Percentiles rank a stretch among this genome's conserved stretches.
These are phyloP conservation scores for Malurus elegans DNA, from an alignment of 2,113 vertebrate genomes.

Conservation along the genomic window DNA sequence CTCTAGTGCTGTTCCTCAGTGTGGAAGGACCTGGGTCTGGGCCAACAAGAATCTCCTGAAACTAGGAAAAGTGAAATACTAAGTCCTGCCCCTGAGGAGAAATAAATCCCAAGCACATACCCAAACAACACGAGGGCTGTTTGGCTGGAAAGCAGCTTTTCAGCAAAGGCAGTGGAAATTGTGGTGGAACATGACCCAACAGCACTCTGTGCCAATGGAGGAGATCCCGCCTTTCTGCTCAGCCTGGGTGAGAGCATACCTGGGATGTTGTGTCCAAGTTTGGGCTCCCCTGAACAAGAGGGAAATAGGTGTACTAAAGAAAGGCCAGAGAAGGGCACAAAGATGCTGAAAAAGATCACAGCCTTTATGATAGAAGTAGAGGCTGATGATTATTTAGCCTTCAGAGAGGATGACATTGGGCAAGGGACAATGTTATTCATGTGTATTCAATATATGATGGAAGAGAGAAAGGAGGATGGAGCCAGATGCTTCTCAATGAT, in stretches of 20 bases:
- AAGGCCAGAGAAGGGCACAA: background rate
- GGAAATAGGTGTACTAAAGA: background rate
- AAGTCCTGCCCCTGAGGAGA: background rate
- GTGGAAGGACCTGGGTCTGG: background rate
- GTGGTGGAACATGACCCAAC: background rate
- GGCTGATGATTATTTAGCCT: background rate
- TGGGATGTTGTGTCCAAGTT: background rate
- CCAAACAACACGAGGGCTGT: background rate
- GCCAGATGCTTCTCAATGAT: background rate
- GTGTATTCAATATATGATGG: background rate
- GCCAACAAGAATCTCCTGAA: background rate
- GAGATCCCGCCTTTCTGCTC: background rate
- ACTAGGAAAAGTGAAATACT: background rate
- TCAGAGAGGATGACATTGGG: background rate
- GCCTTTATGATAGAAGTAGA: background rate
- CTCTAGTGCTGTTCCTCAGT: background rate
- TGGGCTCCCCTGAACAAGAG: background rate
- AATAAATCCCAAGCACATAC: background rate
- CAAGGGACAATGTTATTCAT: accelerated
- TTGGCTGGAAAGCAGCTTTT: background rate
- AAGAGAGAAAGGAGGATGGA: background rate
- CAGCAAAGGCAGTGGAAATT: background rate
- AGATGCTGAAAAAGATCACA: background rate
- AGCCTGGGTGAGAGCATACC: background rate
- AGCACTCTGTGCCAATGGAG: background rate